These are phyloP conservation scores for Coregonus clupeaformis DNA, from an alignment of 2,113 vertebrate genomes.

Conservation along the genomic window DNA sequence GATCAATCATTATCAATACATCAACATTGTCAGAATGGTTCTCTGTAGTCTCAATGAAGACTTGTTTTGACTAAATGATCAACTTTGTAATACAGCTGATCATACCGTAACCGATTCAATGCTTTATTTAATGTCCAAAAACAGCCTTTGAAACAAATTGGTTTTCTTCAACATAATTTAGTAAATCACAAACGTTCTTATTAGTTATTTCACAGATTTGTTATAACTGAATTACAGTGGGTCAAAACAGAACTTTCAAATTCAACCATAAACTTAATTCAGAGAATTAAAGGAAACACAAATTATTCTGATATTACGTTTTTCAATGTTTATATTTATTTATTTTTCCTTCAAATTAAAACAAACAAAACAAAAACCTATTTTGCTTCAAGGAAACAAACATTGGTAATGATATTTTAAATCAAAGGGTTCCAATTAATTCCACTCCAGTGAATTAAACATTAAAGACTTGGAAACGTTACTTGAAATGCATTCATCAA, in stretches of 20 bases:
- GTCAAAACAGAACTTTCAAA: background rate
- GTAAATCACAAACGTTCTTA: no score
- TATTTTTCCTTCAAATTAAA: background rate
- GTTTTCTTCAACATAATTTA: no score
- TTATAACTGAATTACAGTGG: slow-evolving; percentile 7
- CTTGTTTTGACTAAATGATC: no score
- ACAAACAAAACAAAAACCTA: background rate
- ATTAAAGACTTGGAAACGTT: slow-evolving; percentile 2
- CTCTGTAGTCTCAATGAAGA: no score
- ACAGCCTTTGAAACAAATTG: no score
- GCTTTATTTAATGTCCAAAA: background rate
- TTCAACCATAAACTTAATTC: background rate
- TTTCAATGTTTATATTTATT: background rate
- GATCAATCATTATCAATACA: no score
- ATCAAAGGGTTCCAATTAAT: slow-evolving; percentile 1
- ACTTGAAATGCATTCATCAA: background rate
- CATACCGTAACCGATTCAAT: slow-evolving; percentile 1
- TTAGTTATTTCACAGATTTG: no score
- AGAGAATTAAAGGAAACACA: background rate
- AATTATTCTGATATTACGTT: background rate
- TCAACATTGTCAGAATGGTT: no score
- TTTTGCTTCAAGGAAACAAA: background rate
- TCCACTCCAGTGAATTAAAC: background rate
- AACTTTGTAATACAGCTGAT: no score
- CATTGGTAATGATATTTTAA: slow-evolving; percentile 4